Evolutionary conservation across 2,113 vertebrate genomes (phyloP), one percentile per base, ranked within the genome.

Genomic region (Alouatta palliata): DNA sequence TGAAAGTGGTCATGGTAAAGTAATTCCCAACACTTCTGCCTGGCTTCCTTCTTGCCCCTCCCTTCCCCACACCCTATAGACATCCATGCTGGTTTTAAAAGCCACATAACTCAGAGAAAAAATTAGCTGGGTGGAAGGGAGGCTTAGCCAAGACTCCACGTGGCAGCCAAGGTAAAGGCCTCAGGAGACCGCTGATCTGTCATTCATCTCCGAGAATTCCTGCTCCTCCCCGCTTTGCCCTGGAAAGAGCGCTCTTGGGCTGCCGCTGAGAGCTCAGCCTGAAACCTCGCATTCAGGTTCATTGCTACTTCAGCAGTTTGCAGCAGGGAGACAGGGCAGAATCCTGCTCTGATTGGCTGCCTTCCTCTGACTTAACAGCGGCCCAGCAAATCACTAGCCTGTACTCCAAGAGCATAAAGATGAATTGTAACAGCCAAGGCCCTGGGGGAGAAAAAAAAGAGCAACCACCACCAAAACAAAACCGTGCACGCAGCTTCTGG

Each of bases 261-360:
- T 98, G 97, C 98, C 97, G 98, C 98, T 98, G 98, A 98, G 98
- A 99, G 98, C 98, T 98, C 98, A 98, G 98, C 97, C 98, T 90
- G 97, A 99, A 98, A 97, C 98, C 98, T 97, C 98, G 98, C 98
- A 98, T 99, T 99, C 98, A 98, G 97, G 98, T 98, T 98, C 98
- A 98, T 99, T 99, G 98, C 99, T 98, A 98, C 98, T 99, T 99
- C 98, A 98, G 98, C 98, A 98, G 98, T 98, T 99, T 92, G 96
- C 95, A 95, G 97, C 98, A 87, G 96, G 95, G 98, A 98, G 97
- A 97, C 98, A 99, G 96, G 97, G 94, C 98, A 98, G 97, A 98
- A 97, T 85, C 97, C 97, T 80, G 54, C 71, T 89, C 96, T 79
- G 98, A 99, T 98, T 99, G 99, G 99, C 98, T 97, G 95, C 88